Base-by-base conservation (phyloP, 30 jellyfish, hydroid and myxozoan species). In the Turritopsis rubra region DNA sequence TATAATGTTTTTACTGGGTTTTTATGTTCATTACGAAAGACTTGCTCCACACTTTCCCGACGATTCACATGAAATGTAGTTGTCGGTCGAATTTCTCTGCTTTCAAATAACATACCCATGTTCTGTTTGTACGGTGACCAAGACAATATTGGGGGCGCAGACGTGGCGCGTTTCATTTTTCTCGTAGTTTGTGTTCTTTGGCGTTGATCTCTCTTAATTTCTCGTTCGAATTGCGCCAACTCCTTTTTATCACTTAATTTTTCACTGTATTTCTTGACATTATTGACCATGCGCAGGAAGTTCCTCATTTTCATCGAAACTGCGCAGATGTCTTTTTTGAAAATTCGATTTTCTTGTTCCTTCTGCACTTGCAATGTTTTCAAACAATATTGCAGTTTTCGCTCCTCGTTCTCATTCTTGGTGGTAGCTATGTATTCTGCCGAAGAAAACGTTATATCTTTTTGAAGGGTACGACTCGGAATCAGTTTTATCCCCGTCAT, bases 381-480 rank as follows among this genome's bases (percentile, higher is more conserved):
- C 60, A 74, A 29, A 26, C 65, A 24, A n/a, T 29, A 28, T 21
- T 29, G 82, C 16, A 74, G 21, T 23, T 30, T 74, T 74, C 82
- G 82, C 65, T 74, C 82, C 41, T 74, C 82, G 24, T 74, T 26
- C 65, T 26, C 82, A 30, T 74, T 74, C 24, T 74, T 26, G 13
- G 65, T 26, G 7, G 41, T 70, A 16, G 82, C 82, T 16, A 24
- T 26, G 13, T 74, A 13, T 74, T 74, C 82, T 9, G 65, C 65
- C 19, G 82, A 13, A n/a, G 82, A 24, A 1, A 74, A 21, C 16
- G 82, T 74, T 26, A 74, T 74, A 0, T 74, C 82, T 74, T 74
- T 74, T 9, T 41, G 82, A 9, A 74, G 65, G 9, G 41, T 9
- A 30, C 60, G 28, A 30, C 82, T n/a, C 21, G 82, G 82, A 20